A percentile compares a stretch with the other conserved stretches of the same genome.
These are phyloP conservation scores for Conus ventricosus DNA, from an alignment of 1,140 invertebrate species.

Conservation along the genomic window DNA sequence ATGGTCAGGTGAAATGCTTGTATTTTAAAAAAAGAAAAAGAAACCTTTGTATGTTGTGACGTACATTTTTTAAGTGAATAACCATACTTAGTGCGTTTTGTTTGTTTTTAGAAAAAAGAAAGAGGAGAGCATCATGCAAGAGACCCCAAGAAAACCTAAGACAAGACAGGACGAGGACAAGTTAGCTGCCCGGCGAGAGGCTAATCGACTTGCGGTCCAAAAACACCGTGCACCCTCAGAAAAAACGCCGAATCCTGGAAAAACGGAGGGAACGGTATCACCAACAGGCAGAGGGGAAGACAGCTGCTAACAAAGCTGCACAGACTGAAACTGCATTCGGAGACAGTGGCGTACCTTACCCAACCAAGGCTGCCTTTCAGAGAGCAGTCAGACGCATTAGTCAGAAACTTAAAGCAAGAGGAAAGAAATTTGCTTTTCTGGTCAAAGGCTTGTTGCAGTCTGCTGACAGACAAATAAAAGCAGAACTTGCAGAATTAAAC, in stretches of 20 bases:
- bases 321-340: background rate
- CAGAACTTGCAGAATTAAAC: background rate
- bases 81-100: too few species aligned
- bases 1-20: too few species aligned
- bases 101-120: too few species aligned
- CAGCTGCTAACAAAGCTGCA: background rate
- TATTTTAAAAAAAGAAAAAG: too few species aligned
- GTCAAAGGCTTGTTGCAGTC: background rate
- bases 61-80: background rate
- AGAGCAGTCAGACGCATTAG: too few species aligned
- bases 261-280: background rate
- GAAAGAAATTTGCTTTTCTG: background rate
- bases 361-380: background rate
- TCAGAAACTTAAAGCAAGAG: background rate
- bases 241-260: background rate
- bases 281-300: background rate
- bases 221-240: background rate
- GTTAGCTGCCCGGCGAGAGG: background rate
- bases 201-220: background rate
- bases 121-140: too few species aligned
- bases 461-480: background rate
- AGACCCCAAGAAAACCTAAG: too few species aligned
- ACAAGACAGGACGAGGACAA: background rate
- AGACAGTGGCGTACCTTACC: background rate
- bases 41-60: too few species aligned